phyloP scores from a whole-genome alignment of 30 jellyfish, hydroid and myxozoan genomes.

The Calvadosia cruxmelitensis region DNA sequence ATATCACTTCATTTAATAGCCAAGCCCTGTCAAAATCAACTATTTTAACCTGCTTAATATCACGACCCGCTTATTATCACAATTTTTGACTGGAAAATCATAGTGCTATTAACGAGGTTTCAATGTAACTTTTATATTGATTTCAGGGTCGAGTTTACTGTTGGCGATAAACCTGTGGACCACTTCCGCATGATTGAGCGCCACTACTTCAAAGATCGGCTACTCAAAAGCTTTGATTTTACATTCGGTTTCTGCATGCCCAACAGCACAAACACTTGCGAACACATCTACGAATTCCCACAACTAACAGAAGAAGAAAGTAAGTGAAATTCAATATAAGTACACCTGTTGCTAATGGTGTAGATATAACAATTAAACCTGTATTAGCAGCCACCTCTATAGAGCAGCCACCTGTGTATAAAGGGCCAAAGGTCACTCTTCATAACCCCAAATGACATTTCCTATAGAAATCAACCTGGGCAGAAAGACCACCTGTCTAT shows the following conservation, averaged over 20 bases:
- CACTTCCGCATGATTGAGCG: slow-evolving; percentile 90
- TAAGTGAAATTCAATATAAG: too few relatives aligned
- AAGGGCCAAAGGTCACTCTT: too few relatives aligned
- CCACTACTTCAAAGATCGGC: slow-evolving; percentile 79
- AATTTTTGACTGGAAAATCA: not conserved
- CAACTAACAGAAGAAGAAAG: slow-evolving; percentile 65
- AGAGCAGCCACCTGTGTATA: too few relatives aligned
- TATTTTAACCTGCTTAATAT: not conserved
- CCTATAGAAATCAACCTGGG: too few relatives aligned
- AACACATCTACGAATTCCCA: slow-evolving; percentile 94
- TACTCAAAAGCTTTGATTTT: slow-evolving; percentile 84
- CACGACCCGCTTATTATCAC: not conserved
- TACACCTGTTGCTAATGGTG: too few relatives aligned
- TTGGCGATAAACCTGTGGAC: slow-evolving; percentile 89
- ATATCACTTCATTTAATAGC: not conserved
- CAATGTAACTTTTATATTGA: too few relatives aligned
- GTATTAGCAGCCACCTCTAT: too few relatives aligned
- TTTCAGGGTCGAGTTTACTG: slow-evolving; percentile 82
- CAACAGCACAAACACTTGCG: slow-evolving; percentile 89
- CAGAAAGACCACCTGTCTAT: too few relatives aligned
- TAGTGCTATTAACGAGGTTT: too few relatives aligned
- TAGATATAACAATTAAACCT: too few relatives aligned
- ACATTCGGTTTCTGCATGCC: slow-evolving; percentile 99
- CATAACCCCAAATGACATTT: too few relatives aligned
- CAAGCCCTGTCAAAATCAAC: not conserved